These are phyloP conservation scores for Andricus grossulariae DNA, from an alignment of 1,140 invertebrate species.

Conservation along the genomic window DNA sequence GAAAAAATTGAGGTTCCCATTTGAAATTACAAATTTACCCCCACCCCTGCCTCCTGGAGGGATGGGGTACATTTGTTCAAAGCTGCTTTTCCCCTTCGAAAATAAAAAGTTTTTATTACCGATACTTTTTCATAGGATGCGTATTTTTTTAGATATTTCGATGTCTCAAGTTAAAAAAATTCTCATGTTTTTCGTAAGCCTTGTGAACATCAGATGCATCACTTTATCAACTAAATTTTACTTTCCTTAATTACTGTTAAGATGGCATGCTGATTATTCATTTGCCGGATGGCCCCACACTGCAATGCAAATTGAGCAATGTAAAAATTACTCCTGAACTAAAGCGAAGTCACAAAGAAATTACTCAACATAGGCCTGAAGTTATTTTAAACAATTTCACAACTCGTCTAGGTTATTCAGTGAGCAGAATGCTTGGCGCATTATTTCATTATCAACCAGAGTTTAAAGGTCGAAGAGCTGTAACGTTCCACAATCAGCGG, in stretches of 20 bases:
- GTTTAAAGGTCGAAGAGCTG: constrained; percentile 93
- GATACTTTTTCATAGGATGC: too few relatives aligned
- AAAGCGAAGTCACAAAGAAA: constrained; percentile 85
- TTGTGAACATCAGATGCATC: too few relatives aligned
- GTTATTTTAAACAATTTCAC: constrained; percentile 98
- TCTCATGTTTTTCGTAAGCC: too few relatives aligned
- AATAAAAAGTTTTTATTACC: too few relatives aligned
- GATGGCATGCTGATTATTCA: constrained; percentile 94
- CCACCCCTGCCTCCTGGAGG: too few relatives aligned
- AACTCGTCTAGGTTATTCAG: constrained; percentile 92
- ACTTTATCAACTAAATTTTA: constrained; percentile 29
- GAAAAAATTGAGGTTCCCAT: too few relatives aligned
- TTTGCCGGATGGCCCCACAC: constrained; percentile 96
- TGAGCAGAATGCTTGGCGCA: constrained; percentile 95
- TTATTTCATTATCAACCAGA: constrained; percentile 98
- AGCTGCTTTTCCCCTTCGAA: too few relatives aligned
- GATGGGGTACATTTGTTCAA: too few relatives aligned
- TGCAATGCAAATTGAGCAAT: constrained; percentile 89
- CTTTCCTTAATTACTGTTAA: constrained; percentile 47
- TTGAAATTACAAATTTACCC: too few relatives aligned
- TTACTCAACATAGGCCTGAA: constrained; percentile 92
- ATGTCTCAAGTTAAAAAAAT: too few relatives aligned
- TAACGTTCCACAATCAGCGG: constrained; percentile 99
- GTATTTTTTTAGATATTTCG: too few relatives aligned
- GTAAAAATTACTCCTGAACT: constrained; percentile 89